A percentile compares a stretch with the other conserved stretches of the same genome.
Conservation (phyloP, 2,888 invertebrate species). For the Leptopilina syphax region DNA sequence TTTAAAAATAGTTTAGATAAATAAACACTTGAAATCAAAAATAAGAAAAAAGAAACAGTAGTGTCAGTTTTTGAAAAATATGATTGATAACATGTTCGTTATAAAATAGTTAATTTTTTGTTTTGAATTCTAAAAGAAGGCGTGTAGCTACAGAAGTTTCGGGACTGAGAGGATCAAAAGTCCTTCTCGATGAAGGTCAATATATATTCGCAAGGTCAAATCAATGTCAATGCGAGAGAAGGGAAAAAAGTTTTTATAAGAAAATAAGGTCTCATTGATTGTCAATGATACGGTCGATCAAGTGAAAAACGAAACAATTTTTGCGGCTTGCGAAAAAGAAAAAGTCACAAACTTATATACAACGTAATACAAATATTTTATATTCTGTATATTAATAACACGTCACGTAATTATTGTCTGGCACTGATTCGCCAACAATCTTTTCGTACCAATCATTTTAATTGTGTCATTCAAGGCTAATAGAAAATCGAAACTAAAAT, state of each 20-base stretch:
- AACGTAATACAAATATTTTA: too few species aligned
- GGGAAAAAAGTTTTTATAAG: constrained; percentile 19
- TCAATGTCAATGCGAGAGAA: constrained; percentile 40
- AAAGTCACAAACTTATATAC: constrained; percentile 4
- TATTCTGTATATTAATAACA: not conserved
- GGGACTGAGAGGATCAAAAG: constrained; percentile 14
- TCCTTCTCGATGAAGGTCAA: constrained; percentile 25
- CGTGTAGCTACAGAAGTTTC: not conserved
- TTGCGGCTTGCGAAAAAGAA: constrained; percentile 24
- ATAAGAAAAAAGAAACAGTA: not conserved
- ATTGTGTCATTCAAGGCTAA: constrained; percentile 6
- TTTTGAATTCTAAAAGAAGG: not conserved
- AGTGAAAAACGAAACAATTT: not conserved
- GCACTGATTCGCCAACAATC: constrained; percentile 16
- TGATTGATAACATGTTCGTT: not conserved
- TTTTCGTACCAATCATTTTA: constrained; percentile 3
- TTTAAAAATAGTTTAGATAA: too few species aligned
- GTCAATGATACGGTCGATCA: constrained; percentile 15
- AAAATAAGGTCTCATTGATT: constrained; percentile 31
- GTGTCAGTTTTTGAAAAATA: not conserved
- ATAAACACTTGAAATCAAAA: too few species aligned
- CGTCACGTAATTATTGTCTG: constrained; percentile 18
- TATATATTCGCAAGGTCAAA: constrained; percentile 31
- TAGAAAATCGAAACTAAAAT: not conserved
- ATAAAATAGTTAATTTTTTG: not conserved